These are phyloP conservation scores for Pelochelys cantorii DNA, from an alignment of 2,797 vertebrate species.

Conservation along the genomic window DNA sequence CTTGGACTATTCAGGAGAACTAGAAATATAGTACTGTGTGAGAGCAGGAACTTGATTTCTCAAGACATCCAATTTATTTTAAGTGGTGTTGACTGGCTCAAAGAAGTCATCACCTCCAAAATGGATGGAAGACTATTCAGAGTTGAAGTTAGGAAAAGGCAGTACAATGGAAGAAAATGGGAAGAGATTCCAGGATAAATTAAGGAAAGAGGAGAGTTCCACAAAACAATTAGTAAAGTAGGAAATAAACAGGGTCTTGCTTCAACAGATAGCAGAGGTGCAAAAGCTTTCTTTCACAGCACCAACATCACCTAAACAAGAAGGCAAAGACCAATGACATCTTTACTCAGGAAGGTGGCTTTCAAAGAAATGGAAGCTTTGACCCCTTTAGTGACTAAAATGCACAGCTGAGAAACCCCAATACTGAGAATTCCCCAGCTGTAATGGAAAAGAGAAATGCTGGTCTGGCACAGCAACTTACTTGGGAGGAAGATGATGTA, in stretches of 20 bases:
- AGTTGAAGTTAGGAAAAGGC: too few relatives aligned
- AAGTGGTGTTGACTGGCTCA: too few relatives aligned
- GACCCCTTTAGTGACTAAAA: neutral
- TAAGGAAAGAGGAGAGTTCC: neutral
- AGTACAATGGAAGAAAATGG: too few relatives aligned
- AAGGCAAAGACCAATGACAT: neutral
- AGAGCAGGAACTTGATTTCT: too few relatives aligned
- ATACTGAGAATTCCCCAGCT: neutral
- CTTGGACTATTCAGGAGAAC: too few relatives aligned
- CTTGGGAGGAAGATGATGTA: conserved; percentile 97
- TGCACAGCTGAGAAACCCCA: neutral
- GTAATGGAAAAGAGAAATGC: neutral
- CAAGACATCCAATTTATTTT: too few relatives aligned
- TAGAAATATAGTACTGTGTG: too few relatives aligned
- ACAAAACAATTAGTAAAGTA: neutral
- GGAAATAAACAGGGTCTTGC: neutral
- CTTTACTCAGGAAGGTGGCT: neutral
- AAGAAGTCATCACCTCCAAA: too few relatives aligned
- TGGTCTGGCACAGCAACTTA: conserved; percentile 77
- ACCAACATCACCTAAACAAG: neutral
- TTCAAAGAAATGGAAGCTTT: neutral
- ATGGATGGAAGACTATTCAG: too few relatives aligned
- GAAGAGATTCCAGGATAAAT: neutral
- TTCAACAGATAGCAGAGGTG: neutral
- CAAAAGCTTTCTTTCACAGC: neutral